These are phyloP conservation scores for Protosalanx chinensis DNA, from an alignment of 2,797 vertebrate genomes.

Conservation along the genomic window DNA sequence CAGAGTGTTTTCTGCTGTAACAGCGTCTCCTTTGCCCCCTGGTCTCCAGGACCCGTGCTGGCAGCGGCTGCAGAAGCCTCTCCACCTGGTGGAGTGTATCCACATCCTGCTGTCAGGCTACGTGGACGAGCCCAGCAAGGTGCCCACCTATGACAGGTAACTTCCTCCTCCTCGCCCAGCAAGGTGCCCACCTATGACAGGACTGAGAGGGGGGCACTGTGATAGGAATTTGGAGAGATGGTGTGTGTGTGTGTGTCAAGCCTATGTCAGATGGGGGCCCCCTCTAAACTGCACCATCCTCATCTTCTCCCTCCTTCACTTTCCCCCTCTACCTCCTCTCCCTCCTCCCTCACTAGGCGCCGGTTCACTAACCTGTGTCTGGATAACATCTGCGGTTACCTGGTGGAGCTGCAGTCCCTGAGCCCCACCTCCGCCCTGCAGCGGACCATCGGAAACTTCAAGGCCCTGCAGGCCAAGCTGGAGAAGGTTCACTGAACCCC, in stretches of 20 bases:
- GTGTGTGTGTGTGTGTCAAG: too few relatives aligned
- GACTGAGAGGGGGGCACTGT: too few relatives aligned
- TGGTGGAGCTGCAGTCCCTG: constrained; percentile 95
- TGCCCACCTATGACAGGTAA: constrained; percentile 84
- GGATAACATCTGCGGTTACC: constrained; percentile 92
- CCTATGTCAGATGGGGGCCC: too few relatives aligned
- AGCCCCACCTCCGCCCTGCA: constrained; percentile 83
- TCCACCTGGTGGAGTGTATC: constrained; percentile 93
- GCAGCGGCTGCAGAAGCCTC: constrained; percentile 89
- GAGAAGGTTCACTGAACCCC: constrained; percentile 83
- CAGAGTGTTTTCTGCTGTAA: neutral
- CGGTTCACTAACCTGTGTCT: constrained; percentile 91
- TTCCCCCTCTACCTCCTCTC: neutral
- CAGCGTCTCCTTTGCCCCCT: too few relatives aligned
- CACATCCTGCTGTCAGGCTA: constrained; percentile 88
- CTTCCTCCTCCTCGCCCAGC: neutral
- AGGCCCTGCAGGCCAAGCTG: constrained; percentile 92
- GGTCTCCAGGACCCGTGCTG: constrained; percentile 87
- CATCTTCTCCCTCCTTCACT: neutral
- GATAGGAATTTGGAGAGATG: too few relatives aligned
- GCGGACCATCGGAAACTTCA: constrained; percentile 87
- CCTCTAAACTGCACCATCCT: too few relatives aligned
- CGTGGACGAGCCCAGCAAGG: constrained; percentile 85
- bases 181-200: too few relatives aligned
- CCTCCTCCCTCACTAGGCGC: constrained; percentile 68